These are phyloP conservation scores for Picathartes gymnocephalus DNA, from an alignment of 2,113 vertebrate genomes.

Conservation along the genomic window DNA sequence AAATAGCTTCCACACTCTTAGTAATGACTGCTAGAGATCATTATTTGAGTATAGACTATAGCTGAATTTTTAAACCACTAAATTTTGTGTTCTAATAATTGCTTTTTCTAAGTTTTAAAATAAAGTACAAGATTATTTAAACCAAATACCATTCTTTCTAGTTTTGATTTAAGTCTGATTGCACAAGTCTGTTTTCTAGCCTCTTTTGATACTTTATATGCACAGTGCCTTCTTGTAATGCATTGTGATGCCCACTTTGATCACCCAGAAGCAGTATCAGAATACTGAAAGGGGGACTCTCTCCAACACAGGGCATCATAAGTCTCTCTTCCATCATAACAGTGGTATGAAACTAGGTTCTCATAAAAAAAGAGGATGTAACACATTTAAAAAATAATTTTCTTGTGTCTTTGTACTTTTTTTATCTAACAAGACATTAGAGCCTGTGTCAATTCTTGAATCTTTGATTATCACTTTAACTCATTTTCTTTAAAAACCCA, in stretches of 20 bases:
- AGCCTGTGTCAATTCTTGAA: neutral
- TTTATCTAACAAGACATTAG: neutral
- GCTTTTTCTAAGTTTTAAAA: neutral
- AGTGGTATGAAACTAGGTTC: neutral
- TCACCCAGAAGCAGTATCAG: neutral
- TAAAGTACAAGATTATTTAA: slow-evolving; percentile 4
- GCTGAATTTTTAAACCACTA: neutral
- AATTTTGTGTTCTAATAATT: neutral
- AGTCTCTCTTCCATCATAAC: neutral
- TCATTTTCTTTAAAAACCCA: neutral
- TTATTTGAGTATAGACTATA: neutral
- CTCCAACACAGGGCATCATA: neutral
- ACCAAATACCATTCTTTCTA: neutral
- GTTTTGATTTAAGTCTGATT: neutral
- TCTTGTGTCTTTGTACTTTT: neutral
- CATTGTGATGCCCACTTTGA: fast-evolving
- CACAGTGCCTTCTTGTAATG: neutral
- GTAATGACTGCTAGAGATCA: neutral
- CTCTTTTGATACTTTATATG: neutral
- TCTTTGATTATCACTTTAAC: neutral
- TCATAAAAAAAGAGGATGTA: neutral
- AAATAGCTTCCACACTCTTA: neutral
- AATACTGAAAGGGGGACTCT: neutral
- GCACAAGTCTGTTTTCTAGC: neutral
- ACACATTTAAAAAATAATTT: neutral